phyloP scores from a whole-genome alignment of 2,113 vertebrate species.

The Blennius ocellaris region DNA sequence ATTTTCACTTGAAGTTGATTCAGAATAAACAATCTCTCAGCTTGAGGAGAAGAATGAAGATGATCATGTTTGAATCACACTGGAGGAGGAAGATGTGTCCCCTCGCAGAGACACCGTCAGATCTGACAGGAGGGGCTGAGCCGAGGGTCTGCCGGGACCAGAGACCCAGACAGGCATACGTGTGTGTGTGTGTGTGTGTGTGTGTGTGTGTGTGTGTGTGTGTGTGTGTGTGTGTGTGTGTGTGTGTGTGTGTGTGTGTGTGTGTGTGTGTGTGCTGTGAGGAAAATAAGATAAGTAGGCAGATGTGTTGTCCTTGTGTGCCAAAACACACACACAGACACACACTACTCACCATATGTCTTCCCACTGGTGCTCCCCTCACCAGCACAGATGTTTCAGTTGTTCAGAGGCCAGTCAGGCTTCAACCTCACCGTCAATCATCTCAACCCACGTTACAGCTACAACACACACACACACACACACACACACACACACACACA shows the following conservation, averaged over 20 bases:
- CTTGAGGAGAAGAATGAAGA: no score
- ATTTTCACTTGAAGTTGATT: no score
- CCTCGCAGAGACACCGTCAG: no score
- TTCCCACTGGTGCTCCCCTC: conserved; percentile 33
- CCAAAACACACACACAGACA: conserved; percentile 40
- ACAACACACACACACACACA: neutral
- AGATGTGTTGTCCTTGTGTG: no score
- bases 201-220: conserved; percentile 18
- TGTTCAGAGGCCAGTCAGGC: conserved; percentile 38
- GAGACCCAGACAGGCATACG: conserved; percentile 28
- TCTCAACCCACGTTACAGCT: conserved; percentile 39
- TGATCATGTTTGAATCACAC: no score
- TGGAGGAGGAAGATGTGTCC: no score
- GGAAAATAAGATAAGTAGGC: no score
- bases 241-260: conserved; percentile 45
- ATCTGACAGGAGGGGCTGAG: no score
- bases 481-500: neutral
- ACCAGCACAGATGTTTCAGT: conserved; percentile 59
- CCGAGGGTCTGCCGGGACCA: conserved; percentile 52
- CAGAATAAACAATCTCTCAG: no score
- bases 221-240: conserved; percentile 38
- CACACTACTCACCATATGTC: conserved; percentile 34
- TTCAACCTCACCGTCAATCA: conserved; percentile 51
- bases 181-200: conserved; percentile 50
- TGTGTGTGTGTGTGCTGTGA: conserved; percentile 9